These are phyloP conservation scores for Heteropelma amictum DNA, from an alignment of 2,888 invertebrate genomes.

Conservation along the genomic window DNA sequence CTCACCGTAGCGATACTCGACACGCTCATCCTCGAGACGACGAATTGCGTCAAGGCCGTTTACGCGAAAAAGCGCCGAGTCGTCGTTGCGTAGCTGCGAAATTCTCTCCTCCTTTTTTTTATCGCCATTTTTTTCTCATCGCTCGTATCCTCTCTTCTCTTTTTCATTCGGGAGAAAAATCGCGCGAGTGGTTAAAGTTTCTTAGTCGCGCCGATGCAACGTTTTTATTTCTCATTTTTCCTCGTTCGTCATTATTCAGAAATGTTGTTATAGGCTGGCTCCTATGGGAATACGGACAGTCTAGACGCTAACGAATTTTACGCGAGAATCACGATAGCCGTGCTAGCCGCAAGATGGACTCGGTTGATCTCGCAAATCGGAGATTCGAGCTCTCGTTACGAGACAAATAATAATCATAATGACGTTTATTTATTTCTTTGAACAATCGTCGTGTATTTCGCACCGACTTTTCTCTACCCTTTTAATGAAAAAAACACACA, in stretches of 20 bases:
- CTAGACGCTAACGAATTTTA: constrained; percentile 27
- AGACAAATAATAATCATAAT: no score
- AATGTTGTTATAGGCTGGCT: constrained; percentile 46
- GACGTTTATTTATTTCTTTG: neutral
- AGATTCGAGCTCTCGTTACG: neutral
- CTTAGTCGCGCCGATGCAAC: no score
- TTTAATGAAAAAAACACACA: no score
- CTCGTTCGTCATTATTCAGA: constrained; percentile 13
- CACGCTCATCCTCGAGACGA: constrained; percentile 71
- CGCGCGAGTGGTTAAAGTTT: no score
- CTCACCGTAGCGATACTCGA: constrained; percentile 77
- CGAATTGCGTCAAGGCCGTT: constrained; percentile 71
- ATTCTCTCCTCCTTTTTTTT: neutral
- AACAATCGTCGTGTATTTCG: neutral
- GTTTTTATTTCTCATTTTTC: constrained; percentile 12
- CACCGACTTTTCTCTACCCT: neutral
- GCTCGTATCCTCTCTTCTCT: neutral
- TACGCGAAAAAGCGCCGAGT: constrained; percentile 72
- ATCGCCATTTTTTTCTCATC: neutral
- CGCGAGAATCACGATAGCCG: constrained; percentile 3
- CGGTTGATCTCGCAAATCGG: neutral
- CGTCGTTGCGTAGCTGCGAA: constrained; percentile 55
- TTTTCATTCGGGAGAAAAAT: constrained; percentile 6
- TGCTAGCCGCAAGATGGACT: constrained; percentile 25
- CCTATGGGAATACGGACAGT: constrained; percentile 44